Base-by-base conservation (phyloP, 2,888 invertebrate genomes). In the Eupithecia exiguata region DNA sequence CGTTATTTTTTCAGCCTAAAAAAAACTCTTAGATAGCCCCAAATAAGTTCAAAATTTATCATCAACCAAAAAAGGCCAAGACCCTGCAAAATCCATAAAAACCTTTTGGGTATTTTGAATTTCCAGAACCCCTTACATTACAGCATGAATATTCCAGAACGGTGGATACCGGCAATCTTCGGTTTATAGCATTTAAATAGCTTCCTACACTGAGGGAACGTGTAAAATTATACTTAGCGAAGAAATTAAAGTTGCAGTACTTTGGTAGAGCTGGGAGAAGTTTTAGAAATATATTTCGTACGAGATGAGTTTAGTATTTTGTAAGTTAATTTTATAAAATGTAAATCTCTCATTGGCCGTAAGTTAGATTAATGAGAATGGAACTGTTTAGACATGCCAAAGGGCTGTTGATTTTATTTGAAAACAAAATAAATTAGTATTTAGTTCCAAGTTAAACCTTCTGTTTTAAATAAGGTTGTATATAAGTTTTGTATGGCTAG, bases 111-210 rank as follows among this genome's bases (percentile, higher is more conserved):
- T 53, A 69, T 58, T 63, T 69, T 16, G 69, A 71, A 71, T 73
- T 58, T 69, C 43, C 63, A 70, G 38, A 75, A 76, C 66, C 43
- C 76, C 65, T 73, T 73, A 62, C 73, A 73, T 73, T 70, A 71
- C n/a, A 69, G 66, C 71, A 73, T 76, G 73, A 75, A 76, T 76
- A 76, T 76, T 73, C 76, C 67, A 76, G 69, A 43, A 61, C 58
- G 62, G 61, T 71, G 75, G 72, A 73, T 76, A 76, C 76, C 74
- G 70, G 79, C 80, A 80, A 80, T 80, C 78, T 77, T 74, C 79
- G 76, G 79, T 80, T 80, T 80, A 80, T 80, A 80, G 80, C 79
- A 77, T 80, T 80, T 79, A 78, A 80, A 80, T 80, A 80, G 80
- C 78, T 79, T 80, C 78, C 80, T 80, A 78, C 78, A 80, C 79